Percentiles rank a stretch among this genome's conserved stretches.
Conservation (phyloP, 1,140 invertebrate species). For the Drosophila leontia region DNA sequence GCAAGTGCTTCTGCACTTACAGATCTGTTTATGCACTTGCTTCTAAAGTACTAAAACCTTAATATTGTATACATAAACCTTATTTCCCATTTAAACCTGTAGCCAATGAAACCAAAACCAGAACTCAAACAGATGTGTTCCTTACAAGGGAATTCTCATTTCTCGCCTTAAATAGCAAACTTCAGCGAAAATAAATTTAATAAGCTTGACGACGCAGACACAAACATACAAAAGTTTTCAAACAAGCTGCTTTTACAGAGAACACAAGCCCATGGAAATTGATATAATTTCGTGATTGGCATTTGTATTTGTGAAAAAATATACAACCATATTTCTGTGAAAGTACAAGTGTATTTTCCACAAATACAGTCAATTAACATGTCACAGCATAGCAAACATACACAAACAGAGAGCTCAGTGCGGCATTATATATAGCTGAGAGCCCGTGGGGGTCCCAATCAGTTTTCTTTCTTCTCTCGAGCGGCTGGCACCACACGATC, state of each 20-base stretch:
- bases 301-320: background rate
- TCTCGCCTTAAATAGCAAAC: background rate
- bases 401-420: background rate
- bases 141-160: background rate
- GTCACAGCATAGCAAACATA: constrained; percentile 2
- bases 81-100: background rate
- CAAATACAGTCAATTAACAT: constrained; percentile 6
- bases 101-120: background rate
- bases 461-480: constrained; percentile 10
- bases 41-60: background rate
- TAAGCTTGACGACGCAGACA: background rate
- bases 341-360: background rate
- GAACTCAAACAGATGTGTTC: background rate
- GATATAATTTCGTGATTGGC: background rate
- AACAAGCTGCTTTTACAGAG: constrained; percentile 1
- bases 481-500: constrained; percentile 31
- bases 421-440: constrained; percentile 2
- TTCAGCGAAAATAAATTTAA: background rate
- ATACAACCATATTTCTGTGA: background rate
- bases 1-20: too few relatives aligned
- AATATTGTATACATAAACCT: too few relatives aligned
- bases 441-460: background rate
- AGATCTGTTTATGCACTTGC: background rate
- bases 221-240: background rate
- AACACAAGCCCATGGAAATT: background rate